Evolutionary conservation across 2,797 vertebrate genomes (phyloP).

Genomic region (Miichthys miiuy): DNA sequence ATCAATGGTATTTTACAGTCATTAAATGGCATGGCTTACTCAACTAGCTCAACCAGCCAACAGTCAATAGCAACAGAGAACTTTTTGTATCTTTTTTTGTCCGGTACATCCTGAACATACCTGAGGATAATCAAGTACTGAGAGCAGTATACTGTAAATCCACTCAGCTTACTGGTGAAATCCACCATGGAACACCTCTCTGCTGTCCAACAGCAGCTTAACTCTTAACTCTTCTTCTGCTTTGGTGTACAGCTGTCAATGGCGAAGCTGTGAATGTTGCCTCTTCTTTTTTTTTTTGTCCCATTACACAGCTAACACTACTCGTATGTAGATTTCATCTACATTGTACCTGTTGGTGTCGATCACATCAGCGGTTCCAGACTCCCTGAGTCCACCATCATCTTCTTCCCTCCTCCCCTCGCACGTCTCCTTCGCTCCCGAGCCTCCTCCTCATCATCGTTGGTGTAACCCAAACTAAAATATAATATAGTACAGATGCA

Average conservation of each 20-base stretch:
- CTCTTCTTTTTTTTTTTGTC: not conserved
- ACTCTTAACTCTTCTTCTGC: not conserved
- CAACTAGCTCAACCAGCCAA: not conserved
- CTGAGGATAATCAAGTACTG: slow-evolving; percentile 16
- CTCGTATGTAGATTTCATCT: too few relatives aligned
- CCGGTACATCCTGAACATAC: not conserved
- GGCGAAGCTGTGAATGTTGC: not conserved
- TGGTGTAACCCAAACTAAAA: slow-evolving; percentile 85
- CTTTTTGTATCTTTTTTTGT: not conserved
- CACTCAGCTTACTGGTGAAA: slow-evolving; percentile 7
- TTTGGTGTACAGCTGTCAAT: slow-evolving; percentile 3
- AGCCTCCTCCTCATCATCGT: slow-evolving; percentile 93
- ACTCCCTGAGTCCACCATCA: slow-evolving; percentile 89
- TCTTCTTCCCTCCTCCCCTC: slow-evolving; percentile 92
- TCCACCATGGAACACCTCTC: slow-evolving; percentile 8
- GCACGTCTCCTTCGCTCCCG: slow-evolving; percentile 91
- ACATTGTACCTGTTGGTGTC: slow-evolving; percentile 87
- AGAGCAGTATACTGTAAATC: slow-evolving; percentile 8
- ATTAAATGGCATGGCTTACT: too few relatives aligned
- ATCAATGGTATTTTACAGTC: too few relatives aligned
- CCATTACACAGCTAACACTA: too few relatives aligned
- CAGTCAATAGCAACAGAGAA: not conserved
- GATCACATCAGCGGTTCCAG: slow-evolving; percentile 77
- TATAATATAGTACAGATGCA: not conserved
- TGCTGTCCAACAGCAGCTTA: not conserved